Evolutionary conservation across 2,888 invertebrate species (phyloP), one percentile per base, ranked within the genome.

Genomic region (Opisthograptis luteolata): DNA sequence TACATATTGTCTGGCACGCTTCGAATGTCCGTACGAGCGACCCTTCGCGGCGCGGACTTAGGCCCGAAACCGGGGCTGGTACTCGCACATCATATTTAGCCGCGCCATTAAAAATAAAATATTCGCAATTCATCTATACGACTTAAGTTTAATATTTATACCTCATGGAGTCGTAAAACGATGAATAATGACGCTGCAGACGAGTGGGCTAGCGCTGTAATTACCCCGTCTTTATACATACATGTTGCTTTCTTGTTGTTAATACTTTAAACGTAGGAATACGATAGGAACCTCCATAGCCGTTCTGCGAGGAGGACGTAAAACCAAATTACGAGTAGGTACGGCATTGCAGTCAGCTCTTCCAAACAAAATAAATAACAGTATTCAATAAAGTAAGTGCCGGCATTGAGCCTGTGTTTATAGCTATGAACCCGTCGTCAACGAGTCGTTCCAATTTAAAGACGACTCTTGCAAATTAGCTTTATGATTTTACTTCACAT

Each of bases 101-200:
- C 82, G 82, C 80, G 81, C 82, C 86, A 90, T 88, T 88, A 90
- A 89, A 88, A 88, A 85, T 84, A 81, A 89, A 88, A 89, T 88
- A 87, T 90, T 88, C 85, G 89, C 89, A 86, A 87, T 88, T 76
- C 86, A 83, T 84, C 87, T 88, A 88, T 87, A 89, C 87, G 86
- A 84, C 84, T 81, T 77, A 81, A 83, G 84, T 87, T 89, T 87
- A 87, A 88, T 88, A 89, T 89, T 90, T 90, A 90, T 89, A 90
- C 85, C 87, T 88, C 81, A 85, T 83, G 83, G 78, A 84, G 87
- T 88, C 90, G 87, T 90, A 89, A 90, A 89, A 84, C 81, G 87
- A 88, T 89, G 89, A 87, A 89, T 90, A 90, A 89, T 89, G 87
- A 88, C 87, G 84, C 81, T 83, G 82, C 81, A 76, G 85, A 80